Evolutionary conservation across 1,140 invertebrate genomes (phyloP), one percentile per base, ranked within the genome.

Genomic region (Leptonema lineaticorne): DNA sequence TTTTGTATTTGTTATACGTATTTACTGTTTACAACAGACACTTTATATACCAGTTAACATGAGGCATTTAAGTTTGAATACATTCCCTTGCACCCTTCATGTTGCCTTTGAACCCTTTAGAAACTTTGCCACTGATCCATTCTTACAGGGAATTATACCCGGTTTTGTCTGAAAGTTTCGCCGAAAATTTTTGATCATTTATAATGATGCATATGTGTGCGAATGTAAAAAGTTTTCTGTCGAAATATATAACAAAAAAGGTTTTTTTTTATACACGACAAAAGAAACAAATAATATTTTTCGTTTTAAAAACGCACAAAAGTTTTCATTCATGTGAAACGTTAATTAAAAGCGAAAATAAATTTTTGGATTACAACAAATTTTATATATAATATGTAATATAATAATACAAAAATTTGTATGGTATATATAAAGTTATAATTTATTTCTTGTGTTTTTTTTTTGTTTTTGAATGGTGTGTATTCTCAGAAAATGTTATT

Each of bases 21-120:
- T 59, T 33, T 24, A 33, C 57, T 41, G 28, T 59, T 33, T 59
- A 59, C 33, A 59, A 33, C 57, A 59, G 57, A 59, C 28, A 59
- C 57, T 59, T 59, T 30, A 41, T 59, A 59, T 53, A n/a, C 50
- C 57, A 59, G 57, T 59, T 59, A 33, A 41, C 33, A 30, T 30
- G 57, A 33, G 33, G 33, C 57, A 41, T 59, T 59, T 59, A 59
- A 59, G 57, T 59, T 59, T 59, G 28, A 24, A 57, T 14, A 5
- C 24, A 6, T 8, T 20, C 46, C 22, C 22, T 18, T 4, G 18
- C 11, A 50, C 30, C 30, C 30, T 11, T 33, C 30, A 33, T 33
- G 16, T 16, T 16, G 22, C 50, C 50, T 53, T 53, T 53, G 50
- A 53, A 53, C 50, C 46, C 50, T 53, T 53, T 53, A 11, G 57